A percentile compares a stretch with the other conserved stretches of the same genome.
Conservation (phyloP, 2,888 invertebrate genomes). For the Caenorhabditis uteleia region DNA sequence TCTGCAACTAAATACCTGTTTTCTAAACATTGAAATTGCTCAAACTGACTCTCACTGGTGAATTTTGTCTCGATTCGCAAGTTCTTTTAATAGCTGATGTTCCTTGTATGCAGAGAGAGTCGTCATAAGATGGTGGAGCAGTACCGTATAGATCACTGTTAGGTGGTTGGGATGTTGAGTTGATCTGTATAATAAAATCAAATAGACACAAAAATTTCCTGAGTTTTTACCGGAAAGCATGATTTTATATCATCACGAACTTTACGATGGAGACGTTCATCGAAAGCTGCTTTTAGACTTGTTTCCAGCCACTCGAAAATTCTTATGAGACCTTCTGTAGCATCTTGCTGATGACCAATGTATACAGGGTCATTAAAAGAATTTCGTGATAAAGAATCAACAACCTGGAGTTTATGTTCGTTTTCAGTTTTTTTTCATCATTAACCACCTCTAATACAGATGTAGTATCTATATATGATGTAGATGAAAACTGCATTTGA, state of each 20-base stretch:
- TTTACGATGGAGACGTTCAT: background rate
- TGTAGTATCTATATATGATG: constrained; percentile 13
- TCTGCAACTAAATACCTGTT: no score
- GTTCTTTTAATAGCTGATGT: background rate
- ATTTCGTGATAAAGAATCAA: constrained; percentile 4
- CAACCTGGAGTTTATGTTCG: background rate
- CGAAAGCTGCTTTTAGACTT: constrained; percentile 9
- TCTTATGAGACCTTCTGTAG: constrained; percentile 24
- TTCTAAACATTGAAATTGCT: no score
- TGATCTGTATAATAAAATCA: background rate
- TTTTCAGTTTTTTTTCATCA: background rate
- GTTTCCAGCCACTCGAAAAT: constrained; percentile 30
- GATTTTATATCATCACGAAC: background rate
- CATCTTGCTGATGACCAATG: constrained; percentile 39
- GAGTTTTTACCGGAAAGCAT: no score
- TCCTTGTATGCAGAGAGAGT: no score
- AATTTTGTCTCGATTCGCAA: constrained; percentile 4
- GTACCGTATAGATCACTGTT: constrained; percentile 18
- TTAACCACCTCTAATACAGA: constrained; percentile 1
- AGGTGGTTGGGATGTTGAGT: constrained; percentile 6
- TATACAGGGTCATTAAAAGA: background rate
- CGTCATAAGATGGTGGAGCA: constrained; percentile 11
- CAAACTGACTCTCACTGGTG: background rate
- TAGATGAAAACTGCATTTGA: constrained; percentile 22
- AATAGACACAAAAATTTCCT: constrained; percentile 10